Evolutionary conservation across 2,113 vertebrate genomes (phyloP).

Genomic region (Amazona vittata): DNA sequence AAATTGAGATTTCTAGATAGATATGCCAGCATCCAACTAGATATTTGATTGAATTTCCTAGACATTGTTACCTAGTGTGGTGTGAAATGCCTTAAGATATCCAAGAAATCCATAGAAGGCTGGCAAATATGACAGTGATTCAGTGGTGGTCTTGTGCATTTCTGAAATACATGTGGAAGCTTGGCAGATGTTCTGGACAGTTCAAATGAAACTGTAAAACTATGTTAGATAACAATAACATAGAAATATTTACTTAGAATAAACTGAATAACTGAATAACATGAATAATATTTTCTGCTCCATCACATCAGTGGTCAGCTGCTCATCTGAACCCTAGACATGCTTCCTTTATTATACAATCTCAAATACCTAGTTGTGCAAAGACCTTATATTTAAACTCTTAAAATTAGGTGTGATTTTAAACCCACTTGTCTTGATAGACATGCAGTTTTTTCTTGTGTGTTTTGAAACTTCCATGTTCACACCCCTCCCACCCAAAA

Average conservation of each 20-base stretch:
- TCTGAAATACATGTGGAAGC: neutral
- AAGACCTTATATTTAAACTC: neutral
- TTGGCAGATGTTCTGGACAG: neutral
- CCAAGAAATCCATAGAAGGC: neutral
- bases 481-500: neutral
- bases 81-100: neutral
- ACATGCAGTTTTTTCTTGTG: neutral
- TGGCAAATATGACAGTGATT: neutral
- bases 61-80: neutral
- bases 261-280: neutral
- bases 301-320: neutral
- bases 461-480: neutral
- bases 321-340: accelerated
- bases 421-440: neutral
- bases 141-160: neutral
- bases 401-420: neutral
- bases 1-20: neutral
- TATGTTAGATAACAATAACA: neutral
- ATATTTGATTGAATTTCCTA: neutral
- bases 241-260: neutral
- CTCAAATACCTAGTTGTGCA: neutral
- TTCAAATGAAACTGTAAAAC: neutral
- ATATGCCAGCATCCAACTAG: neutral
- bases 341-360: neutral
- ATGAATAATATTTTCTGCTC: neutral